phyloP scores from a whole-genome alignment of 1,140 invertebrate species.

The Acromyrmex heyeri region DNA sequence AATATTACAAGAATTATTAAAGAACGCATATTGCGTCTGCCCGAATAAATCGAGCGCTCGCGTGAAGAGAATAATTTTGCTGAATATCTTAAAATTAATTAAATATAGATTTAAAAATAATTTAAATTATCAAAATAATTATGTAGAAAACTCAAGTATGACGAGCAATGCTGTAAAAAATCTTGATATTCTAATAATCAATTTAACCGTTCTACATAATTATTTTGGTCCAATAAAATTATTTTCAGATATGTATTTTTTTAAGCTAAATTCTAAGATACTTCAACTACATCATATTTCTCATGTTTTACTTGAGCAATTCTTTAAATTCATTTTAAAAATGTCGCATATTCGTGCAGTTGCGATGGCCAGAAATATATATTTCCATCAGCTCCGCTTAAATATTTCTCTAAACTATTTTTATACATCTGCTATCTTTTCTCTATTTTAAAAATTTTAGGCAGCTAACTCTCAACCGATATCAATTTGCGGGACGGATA shows the following conservation, averaged over 20 bases:
- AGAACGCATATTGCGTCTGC: neutral
- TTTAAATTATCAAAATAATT: too few relatives aligned
- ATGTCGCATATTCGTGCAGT: neutral
- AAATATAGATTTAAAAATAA: too few relatives aligned
- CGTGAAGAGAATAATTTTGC: too few relatives aligned
- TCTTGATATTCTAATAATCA: too few relatives aligned
- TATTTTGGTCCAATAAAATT: too few relatives aligned
- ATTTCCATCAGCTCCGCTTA: neutral
- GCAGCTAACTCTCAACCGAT: neutral
- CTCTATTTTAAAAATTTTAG: neutral
- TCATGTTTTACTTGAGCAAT: neutral
- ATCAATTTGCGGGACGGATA: neutral
- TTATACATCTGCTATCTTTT: neutral
- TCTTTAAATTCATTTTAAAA: neutral
- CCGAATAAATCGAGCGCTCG: neutral
- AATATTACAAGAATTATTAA: slow-evolving; percentile 45
- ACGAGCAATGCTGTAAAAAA: too few relatives aligned
- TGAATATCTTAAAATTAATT: too few relatives aligned
- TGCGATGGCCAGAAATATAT: neutral
- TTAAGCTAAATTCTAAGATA: too few relatives aligned
- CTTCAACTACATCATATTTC: too few relatives aligned
- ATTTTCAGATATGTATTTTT: too few relatives aligned
- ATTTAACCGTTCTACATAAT: too few relatives aligned
- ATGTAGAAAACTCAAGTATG: too few relatives aligned
- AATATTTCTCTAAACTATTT: neutral